These are phyloP conservation scores for Sesia bembeciformis DNA, from an alignment of 2,888 invertebrate genomes.

Conservation along the genomic window DNA sequence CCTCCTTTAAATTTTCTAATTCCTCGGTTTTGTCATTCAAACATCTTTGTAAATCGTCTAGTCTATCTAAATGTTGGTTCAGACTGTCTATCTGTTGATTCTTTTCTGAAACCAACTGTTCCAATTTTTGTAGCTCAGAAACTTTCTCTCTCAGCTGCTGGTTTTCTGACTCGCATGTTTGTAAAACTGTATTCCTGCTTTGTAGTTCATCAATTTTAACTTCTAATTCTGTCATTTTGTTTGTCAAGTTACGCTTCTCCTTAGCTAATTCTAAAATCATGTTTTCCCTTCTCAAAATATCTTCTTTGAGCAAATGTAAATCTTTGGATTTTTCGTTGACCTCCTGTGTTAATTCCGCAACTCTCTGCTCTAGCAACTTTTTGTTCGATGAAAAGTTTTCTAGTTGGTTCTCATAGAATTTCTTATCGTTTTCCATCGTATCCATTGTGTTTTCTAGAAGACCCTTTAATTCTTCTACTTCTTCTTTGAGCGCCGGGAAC, in stretches of 20 bases:
- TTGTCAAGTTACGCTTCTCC: conserved; percentile 71
- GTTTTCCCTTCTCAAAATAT: conserved; percentile 71
- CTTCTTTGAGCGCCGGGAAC: conserved; percentile 64
- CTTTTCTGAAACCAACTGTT: conserved; percentile 71
- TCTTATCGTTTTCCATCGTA: conserved; percentile 69
- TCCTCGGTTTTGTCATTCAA: conserved; percentile 65
- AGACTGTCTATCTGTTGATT: conserved; percentile 69
- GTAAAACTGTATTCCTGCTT: conserved; percentile 47
- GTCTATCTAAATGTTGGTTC: conserved; percentile 62
- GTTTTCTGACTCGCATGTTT: conserved; percentile 52
- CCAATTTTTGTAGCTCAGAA: conserved; percentile 60
- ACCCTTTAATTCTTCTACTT: conserved; percentile 60
- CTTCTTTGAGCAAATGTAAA: conserved; percentile 68
- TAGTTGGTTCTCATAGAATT: conserved; percentile 71
- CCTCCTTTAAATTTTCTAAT: conserved; percentile 56
- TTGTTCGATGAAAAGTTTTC: conserved; percentile 71
- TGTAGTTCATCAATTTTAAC: conserved; percentile 65
- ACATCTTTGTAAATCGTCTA: conserved; percentile 65
- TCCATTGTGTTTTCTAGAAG: conserved; percentile 65
- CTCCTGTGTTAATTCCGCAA: conserved; percentile 73
- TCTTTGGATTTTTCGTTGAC: conserved; percentile 69
- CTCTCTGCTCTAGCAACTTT: conserved; percentile 66
- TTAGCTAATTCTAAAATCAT: conserved; percentile 73
- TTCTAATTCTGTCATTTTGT: conserved; percentile 60
- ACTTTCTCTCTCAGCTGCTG: conserved; percentile 65